Conservation (phyloP, 2,797 vertebrate species). For the Coregonus suidteri region DNA sequence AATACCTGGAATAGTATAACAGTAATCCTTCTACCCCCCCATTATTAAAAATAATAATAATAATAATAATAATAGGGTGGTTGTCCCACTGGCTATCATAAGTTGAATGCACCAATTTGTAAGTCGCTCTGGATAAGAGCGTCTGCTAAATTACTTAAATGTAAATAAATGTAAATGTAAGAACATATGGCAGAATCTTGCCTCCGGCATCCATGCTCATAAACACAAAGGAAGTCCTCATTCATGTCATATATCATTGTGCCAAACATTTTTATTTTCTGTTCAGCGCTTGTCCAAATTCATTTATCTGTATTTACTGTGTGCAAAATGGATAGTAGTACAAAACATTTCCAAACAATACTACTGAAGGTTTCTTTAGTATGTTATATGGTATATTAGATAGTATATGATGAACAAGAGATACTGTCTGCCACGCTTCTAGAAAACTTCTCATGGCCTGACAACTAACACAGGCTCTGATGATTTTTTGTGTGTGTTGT, state of each 20-base stretch:
- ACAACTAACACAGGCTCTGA: background rate
- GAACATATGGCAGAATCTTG: background rate
- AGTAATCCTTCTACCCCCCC: too few species aligned
- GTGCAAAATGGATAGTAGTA: background rate
- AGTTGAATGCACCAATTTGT: too few species aligned
- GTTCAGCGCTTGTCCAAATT: background rate
- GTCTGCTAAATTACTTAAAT: too few species aligned
- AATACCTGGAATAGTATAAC: too few species aligned
- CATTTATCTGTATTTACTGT: background rate
- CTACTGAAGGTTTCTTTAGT: background rate
- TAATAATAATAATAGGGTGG: too few species aligned
- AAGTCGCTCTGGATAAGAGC: too few species aligned
- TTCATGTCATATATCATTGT: background rate
- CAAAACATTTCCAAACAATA: background rate
- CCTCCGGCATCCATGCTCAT: background rate
- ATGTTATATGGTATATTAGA: background rate
- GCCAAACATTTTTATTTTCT: background rate
- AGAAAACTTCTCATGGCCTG: background rate
- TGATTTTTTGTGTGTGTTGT: constrained; percentile 5
- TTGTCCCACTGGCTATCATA: too few species aligned
- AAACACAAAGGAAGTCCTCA: background rate
- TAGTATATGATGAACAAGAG: background rate
- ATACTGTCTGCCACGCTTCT: background rate
- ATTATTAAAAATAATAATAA: too few species aligned
- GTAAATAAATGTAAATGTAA: too few species aligned